Evolutionary conservation across 2,797 vertebrate species (phyloP).

Genomic region (Myotis vivesi): DNA sequence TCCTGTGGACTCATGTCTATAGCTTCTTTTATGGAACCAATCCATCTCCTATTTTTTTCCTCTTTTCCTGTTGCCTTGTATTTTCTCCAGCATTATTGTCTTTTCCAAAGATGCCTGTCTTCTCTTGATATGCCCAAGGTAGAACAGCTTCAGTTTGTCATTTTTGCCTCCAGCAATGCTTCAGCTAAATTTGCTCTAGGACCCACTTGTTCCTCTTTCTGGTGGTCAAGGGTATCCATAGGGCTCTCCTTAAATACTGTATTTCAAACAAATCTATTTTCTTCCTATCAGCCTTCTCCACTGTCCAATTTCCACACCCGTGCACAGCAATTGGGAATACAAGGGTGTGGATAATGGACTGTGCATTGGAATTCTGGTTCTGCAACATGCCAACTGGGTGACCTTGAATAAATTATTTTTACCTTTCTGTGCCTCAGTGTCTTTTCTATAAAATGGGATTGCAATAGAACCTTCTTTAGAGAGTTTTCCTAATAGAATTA

Average conservation of each 20-base stretch:
- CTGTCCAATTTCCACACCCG: not conserved
- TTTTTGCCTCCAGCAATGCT: not conserved
- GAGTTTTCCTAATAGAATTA: not conserved
- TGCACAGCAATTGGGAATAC: not conserved
- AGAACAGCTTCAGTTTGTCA: not conserved
- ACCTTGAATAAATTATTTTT: not conserved
- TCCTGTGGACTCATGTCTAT: not conserved
- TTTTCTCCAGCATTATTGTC: not conserved
- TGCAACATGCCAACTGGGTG: not conserved
- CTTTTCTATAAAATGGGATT: not conserved
- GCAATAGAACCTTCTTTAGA: not conserved
- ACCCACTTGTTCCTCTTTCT: not conserved
- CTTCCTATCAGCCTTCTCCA: not conserved
- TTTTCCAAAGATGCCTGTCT: not conserved
- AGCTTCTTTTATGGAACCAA: not conserved
- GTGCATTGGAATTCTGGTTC: not conserved
- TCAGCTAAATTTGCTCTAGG: not conserved
- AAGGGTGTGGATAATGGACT: not conserved
- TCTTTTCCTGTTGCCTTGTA: not conserved
- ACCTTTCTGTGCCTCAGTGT: not conserved
- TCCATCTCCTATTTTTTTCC: not conserved
- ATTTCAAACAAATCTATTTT: not conserved
- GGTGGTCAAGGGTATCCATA: not conserved
- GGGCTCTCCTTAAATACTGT: not conserved
- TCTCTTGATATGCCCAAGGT: not conserved